Base-by-base conservation (phyloP, 1,140 invertebrate species). In the Magallana angulata region DNA sequence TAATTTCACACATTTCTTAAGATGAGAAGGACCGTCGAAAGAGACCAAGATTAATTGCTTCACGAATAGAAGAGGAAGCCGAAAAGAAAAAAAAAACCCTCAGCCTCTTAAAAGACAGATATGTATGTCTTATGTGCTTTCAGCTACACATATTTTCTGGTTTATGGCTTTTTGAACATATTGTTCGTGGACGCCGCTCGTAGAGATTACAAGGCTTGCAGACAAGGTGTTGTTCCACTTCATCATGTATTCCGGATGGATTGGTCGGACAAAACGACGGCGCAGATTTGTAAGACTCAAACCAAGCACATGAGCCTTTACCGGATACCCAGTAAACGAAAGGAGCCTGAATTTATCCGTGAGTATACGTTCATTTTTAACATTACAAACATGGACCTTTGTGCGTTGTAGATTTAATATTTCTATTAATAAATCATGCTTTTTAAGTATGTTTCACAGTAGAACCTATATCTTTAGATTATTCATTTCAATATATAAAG, bases 81-180 rank as follows among this genome's bases (percentile, higher is more conserved):
- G 24, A 12, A 48, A 24, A 76, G 24, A 3, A 36, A 30, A 76
- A 76, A 76, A 76, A 48, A 48, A 5, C 36, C 24, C 24, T 48
- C 2, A 48, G 5, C 36, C 36, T 48, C 36, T 48, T 48, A 48
- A 7, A 76, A 76, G 68, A 76, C 24, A 76, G 24, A 76, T 76
- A 76, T 76, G 68, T 36, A 76, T 76, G 12, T 30, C 12, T 7
- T 76, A 36, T 11, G 68, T 76, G 68, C 8, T 30, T 8, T 30
- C 14, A 30, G 11, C 36, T 76, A 36, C 68, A 76, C 30, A 30
- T 76, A 7, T 36, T 9, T 76, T 76, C 8, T 76, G 18, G 24
- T 76, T 76, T 9, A 76, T 76, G 68, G 68, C 8, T 76, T 76
- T 76, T 76, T 76, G 36, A 76, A 76, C 24, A 36, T 76, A 76